Evolutionary conservation across 2,797 vertebrate genomes (phyloP).

Genomic region (Falco berigora): DNA sequence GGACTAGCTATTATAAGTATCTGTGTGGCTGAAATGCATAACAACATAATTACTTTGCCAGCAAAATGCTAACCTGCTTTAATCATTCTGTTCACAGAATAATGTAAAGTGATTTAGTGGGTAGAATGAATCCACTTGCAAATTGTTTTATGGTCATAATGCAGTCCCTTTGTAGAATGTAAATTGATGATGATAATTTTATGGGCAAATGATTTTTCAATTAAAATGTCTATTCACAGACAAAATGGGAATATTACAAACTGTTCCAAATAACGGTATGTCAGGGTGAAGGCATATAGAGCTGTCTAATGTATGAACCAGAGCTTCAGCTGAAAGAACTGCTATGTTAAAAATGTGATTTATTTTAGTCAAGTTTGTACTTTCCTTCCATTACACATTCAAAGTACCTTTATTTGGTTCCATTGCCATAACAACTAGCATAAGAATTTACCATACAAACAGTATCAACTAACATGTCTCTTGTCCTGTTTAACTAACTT

Average conservation of each 20-base stretch:
- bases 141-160: slow-evolving; percentile 74
- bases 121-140: slow-evolving; percentile 73
- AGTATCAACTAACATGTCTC: background rate
- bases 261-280: slow-evolving; percentile 43
- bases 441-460: background rate
- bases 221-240: slow-evolving; percentile 73
- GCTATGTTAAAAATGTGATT: slow-evolving; percentile 12
- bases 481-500: background rate
- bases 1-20: slow-evolving; percentile 56
- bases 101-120: slow-evolving; percentile 72
- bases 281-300: slow-evolving; percentile 12
- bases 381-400: background rate
- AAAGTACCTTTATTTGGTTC: background rate
- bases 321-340: background rate
- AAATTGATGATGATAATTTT: slow-evolving; percentile 75
- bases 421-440: background rate
- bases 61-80: slow-evolving; percentile 69
- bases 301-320: slow-evolving; percentile 28
- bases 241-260: slow-evolving; percentile 64
- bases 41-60: slow-evolving; percentile 72
- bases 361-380: slow-evolving; percentile 49
- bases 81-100: slow-evolving; percentile 67
- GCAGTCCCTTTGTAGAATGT: slow-evolving; percentile 64
- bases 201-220: slow-evolving; percentile 80
- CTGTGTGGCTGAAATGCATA: slow-evolving; percentile 68